These are phyloP conservation scores for Lanistes nyassanus DNA, from an alignment of 1,140 invertebrate species.

Conservation along the genomic window DNA sequence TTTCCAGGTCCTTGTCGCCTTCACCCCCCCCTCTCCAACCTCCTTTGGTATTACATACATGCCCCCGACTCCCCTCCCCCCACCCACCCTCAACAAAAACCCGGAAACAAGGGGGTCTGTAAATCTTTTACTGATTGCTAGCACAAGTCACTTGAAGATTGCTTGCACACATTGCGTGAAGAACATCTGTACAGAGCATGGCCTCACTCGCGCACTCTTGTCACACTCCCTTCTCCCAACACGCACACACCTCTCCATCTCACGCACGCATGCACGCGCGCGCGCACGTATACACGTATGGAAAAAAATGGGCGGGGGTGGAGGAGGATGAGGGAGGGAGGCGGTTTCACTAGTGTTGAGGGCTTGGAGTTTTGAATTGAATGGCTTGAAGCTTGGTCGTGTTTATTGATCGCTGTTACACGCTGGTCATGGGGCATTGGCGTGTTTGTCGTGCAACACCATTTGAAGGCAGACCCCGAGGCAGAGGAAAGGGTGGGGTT, in stretches of 20 bases:
- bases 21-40: not conserved
- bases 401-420: too few relatives aligned
- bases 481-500: not conserved
- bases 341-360: conserved; percentile 9
- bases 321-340: not conserved
- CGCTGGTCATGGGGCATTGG: too few relatives aligned
- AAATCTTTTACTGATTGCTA: not conserved
- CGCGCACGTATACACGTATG: not conserved
- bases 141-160: not conserved
- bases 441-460: not conserved
- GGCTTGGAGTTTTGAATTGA: not conserved
- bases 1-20: not conserved
- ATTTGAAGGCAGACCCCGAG: not conserved
- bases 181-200: not conserved
- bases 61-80: not conserved
- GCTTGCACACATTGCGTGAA: not conserved
- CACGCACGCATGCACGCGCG: too few relatives aligned
- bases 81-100: not conserved
- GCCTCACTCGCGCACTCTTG: not conserved
- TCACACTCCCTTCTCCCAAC: not conserved
- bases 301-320: not conserved
- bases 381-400: conserved; percentile 1
- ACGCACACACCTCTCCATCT: conserved; percentile 1
- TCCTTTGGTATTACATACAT: too few relatives aligned
- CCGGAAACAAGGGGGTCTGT: too few relatives aligned